phyloP scores from a whole-genome alignment of 2,797 vertebrate species.

The Petrocephalus sullivani region DNA sequence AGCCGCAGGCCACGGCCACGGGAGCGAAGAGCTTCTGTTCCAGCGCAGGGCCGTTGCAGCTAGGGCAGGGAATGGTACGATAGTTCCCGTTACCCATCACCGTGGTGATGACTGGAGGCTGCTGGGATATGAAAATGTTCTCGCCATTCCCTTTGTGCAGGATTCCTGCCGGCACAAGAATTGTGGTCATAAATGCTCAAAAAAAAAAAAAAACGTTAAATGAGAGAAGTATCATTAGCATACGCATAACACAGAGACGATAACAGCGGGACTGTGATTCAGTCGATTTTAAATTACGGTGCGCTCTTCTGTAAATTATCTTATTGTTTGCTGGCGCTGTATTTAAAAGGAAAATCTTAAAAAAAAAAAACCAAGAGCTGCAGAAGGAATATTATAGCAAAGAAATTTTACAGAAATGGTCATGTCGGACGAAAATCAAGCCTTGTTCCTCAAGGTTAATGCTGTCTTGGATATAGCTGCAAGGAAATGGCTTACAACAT shows the following conservation, averaged over 20 bases:
- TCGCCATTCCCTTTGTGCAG: constrained; percentile 95
- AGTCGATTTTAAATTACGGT: neutral
- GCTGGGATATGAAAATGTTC: constrained; percentile 92
- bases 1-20: constrained; percentile 82
- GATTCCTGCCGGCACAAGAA: constrained; percentile 67
- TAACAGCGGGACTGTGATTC: neutral
- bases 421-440: neutral
- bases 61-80: constrained; percentile 84
- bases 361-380: neutral
- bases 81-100: constrained; percentile 93
- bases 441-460: neutral
- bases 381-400: neutral
- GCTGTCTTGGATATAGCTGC: neutral
- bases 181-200: neutral
- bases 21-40: constrained; percentile 93
- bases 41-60: constrained; percentile 77
- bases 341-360: constrained; percentile 7
- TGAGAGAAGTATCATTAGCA: neutral
- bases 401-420: neutral
- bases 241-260: neutral
- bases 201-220: neutral
- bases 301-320: neutral
- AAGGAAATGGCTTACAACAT: neutral
- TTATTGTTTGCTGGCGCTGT: constrained; percentile 15
- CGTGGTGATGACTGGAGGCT: constrained; percentile 82